Conservation (phyloP, 2,797 vertebrate species). For the Takifugu ocellatus region DNA sequence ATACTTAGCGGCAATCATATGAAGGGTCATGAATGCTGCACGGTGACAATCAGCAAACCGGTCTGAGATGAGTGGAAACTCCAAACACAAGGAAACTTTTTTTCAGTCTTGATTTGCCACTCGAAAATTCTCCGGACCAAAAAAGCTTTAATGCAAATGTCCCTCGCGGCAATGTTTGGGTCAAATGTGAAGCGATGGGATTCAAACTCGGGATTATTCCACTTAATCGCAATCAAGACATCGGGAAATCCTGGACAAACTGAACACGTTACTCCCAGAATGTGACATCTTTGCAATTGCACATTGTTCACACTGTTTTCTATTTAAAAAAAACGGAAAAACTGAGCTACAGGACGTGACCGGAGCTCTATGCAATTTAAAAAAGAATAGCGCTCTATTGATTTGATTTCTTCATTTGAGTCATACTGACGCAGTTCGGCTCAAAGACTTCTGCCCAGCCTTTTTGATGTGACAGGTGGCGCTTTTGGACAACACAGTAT, state of each 20-base stretch:
- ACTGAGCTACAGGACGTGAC: no score
- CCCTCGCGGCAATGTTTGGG: no score
- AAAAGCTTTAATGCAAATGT: constrained; percentile 1
- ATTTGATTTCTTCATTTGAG: constrained; percentile 26
- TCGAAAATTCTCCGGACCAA: not conserved
- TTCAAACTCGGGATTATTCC: no score
- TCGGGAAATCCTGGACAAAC: no score
- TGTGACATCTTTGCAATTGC: no score
- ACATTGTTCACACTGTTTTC: no score
- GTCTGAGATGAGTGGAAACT: constrained; percentile 19
- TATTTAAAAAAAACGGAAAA: no score
- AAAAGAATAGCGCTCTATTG: not conserved
- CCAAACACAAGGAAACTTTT: constrained; percentile 12
- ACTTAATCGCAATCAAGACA: no score
- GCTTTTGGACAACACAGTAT: constrained; percentile 59
- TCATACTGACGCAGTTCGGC: constrained; percentile 28
- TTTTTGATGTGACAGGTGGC: constrained; percentile 56
- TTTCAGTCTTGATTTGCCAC: constrained; percentile 16
- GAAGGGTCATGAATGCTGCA: constrained; percentile 48
- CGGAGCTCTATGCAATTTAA: no score
- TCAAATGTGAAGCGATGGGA: no score
- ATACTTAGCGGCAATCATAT: constrained; percentile 67
- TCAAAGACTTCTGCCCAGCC: constrained; percentile 40
- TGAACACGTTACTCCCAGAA: no score
- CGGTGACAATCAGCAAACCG: constrained; percentile 59